phyloP scores from a whole-genome alignment of 1,140 invertebrate genomes.

The Dreissena polymorpha region DNA sequence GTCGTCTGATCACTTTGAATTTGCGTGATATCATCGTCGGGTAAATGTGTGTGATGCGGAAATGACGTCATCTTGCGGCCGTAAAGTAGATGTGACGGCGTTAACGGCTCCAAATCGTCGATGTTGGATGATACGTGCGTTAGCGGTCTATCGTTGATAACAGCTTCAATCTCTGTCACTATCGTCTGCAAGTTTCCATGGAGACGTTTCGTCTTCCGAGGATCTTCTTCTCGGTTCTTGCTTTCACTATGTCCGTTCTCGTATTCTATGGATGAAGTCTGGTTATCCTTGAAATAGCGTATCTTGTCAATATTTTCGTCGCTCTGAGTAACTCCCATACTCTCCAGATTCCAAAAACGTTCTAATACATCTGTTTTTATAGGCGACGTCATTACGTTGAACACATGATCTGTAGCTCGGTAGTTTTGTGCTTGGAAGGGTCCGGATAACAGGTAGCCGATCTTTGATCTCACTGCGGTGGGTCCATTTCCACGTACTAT shows the following conservation, averaged over 20 bases:
- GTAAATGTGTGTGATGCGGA: background rate
- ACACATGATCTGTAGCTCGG: background rate
- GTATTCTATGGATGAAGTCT: conserved; percentile 14
- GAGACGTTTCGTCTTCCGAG: conserved; percentile 54
- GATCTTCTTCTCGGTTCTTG: conserved; percentile 65
- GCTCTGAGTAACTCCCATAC: background rate
- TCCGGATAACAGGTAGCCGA: no score
- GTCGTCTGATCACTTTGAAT: background rate
- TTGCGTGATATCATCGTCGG: background rate
- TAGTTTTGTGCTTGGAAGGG: no score
- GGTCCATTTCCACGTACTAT: no score
- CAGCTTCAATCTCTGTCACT: conserved; percentile 59
- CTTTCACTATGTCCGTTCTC: conserved; percentile 12
- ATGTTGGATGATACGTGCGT: conserved; percentile 15
- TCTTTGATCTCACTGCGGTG: no score
- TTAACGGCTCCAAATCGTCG: conserved; percentile 11
- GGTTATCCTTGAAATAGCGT: background rate
- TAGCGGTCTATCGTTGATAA: conserved; percentile 22
- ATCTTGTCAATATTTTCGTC: background rate
- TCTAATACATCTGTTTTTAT: conserved; percentile 1
- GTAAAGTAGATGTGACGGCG: conserved; percentile 24
- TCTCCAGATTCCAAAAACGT: conserved; percentile 45
- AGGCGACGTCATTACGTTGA: conserved; percentile 2
- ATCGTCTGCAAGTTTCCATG: conserved; percentile 61
- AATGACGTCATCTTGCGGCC: conserved; percentile 17